These are phyloP conservation scores for Champsocephalus gunnari DNA, from an alignment of 2,797 vertebrate species.

Conservation along the genomic window DNA sequence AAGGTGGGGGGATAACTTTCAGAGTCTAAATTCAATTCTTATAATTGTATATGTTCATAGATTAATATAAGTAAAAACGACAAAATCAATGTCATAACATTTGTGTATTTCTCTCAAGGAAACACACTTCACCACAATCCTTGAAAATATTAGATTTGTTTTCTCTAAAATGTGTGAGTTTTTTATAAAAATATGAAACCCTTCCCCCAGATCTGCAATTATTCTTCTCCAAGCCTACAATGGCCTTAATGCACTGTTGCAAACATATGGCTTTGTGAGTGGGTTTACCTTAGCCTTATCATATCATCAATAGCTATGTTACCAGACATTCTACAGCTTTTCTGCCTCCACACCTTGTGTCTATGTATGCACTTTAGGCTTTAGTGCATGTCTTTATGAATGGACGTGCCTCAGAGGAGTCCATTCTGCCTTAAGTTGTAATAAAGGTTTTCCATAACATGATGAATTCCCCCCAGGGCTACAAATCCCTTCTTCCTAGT, in stretches of 20 bases:
- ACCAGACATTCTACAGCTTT: neutral
- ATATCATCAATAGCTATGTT: neutral
- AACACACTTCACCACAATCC: no score
- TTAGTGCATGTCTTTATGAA: constrained; percentile 16
- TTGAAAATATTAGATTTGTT: no score
- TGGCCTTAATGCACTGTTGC: neutral
- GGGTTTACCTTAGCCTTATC: neutral
- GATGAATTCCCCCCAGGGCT: constrained; percentile 55
- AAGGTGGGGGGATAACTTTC: no score
- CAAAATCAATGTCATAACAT: no score
- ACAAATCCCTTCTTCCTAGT: constrained; percentile 58
- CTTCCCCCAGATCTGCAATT: no score
- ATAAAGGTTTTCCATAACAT: constrained; percentile 69
- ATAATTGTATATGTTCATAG: no score
- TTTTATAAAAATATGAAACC: no score
- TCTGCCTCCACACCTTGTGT: constrained; percentile 8
- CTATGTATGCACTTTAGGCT: neutral
- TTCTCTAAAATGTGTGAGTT: no score
- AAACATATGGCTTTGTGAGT: neutral
- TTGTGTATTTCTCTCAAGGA: no score
- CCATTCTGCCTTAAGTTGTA: constrained; percentile 43
- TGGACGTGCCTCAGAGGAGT: constrained; percentile 35
- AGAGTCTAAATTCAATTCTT: no score
- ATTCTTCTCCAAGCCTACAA: no score
- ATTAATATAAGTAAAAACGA: no score